Conservation (phyloP, 2,888 invertebrate genomes). For the Conchocele bisecta region DNA sequence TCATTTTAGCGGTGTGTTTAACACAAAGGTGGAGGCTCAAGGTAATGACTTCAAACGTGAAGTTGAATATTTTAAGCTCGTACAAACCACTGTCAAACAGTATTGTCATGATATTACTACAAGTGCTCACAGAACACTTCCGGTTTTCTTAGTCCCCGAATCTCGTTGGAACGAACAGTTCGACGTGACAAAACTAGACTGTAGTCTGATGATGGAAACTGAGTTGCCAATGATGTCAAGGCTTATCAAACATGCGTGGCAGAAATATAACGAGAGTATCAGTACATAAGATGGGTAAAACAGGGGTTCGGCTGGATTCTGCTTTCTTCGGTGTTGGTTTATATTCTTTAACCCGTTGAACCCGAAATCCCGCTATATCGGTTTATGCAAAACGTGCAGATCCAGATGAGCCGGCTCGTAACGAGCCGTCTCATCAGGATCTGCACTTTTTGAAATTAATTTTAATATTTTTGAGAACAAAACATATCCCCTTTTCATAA, state of each 20-base stretch:
- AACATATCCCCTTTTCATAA: no score
- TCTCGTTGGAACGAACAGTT: slow-evolving; percentile 50
- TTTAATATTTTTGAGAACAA: no score
- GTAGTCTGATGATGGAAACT: slow-evolving; percentile 45
- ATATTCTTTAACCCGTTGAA: no score
- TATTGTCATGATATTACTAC: slow-evolving; percentile 29
- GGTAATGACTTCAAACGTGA: slow-evolving; percentile 58
- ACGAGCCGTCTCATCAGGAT: no score
- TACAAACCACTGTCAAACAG: slow-evolving; percentile 33
- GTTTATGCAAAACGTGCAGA: no score
- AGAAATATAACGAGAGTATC: no score
- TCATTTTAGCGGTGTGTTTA: slow-evolving; percentile 65
- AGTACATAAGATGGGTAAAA: no score
- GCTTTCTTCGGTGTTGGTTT: no score
- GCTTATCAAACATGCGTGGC: slow-evolving; percentile 48
- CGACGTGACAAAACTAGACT: slow-evolving; percentile 36
- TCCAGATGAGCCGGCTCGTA: no score
- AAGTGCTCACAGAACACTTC: neutral
- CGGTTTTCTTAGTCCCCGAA: slow-evolving; percentile 10
- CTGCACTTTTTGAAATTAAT: no score
- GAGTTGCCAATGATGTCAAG: slow-evolving; percentile 42
- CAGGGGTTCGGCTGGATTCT: no score
- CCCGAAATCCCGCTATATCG: no score
- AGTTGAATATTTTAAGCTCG: slow-evolving; percentile 57
- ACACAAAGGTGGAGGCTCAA: slow-evolving; percentile 51